Percentiles rank a stretch among this genome's conserved stretches.
Conservation (phyloP, 2,888 invertebrate species). For the Heliconius cydno region DNA sequence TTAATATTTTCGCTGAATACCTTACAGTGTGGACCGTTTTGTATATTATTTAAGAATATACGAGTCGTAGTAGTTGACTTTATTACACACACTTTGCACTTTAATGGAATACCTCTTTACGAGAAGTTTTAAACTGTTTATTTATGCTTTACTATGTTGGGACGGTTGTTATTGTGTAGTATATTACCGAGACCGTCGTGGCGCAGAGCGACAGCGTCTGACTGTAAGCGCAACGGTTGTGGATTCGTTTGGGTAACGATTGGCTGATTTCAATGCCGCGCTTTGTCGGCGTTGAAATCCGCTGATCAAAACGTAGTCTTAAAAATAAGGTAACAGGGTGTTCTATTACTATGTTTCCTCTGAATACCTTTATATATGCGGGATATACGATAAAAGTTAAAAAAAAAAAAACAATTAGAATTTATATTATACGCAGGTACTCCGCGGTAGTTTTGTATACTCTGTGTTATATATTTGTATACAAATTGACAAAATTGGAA, state of each 20-base stretch:
- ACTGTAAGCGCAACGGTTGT: no score
- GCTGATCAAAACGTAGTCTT: no score
- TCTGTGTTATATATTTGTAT: not conserved
- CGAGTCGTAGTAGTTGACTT: not conserved
- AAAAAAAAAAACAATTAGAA: no score
- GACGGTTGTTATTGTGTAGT: not conserved
- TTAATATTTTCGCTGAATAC: constrained; percentile 26
- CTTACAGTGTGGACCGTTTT: constrained; percentile 1
- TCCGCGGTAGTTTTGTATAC: not conserved
- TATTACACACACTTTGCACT: constrained; percentile 12
- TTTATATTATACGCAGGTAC: no score
- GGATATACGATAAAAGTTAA: no score
- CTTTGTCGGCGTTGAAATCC: no score
- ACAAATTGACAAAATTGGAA: not conserved
- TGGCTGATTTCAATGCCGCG: no score
- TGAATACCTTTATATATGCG: no score
- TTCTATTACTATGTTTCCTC: no score
- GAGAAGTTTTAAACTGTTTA: not conserved
- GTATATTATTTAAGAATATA: constrained; percentile 22
- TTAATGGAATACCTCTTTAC: constrained; percentile 11
- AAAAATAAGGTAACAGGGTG: no score
- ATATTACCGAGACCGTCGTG: not conserved
- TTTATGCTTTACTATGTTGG: not conserved
- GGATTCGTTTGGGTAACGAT: no score
- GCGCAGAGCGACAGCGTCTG: no score